phyloP scores from a whole-genome alignment of 2,888 invertebrate species.

The Synergus japonicus region DNA sequence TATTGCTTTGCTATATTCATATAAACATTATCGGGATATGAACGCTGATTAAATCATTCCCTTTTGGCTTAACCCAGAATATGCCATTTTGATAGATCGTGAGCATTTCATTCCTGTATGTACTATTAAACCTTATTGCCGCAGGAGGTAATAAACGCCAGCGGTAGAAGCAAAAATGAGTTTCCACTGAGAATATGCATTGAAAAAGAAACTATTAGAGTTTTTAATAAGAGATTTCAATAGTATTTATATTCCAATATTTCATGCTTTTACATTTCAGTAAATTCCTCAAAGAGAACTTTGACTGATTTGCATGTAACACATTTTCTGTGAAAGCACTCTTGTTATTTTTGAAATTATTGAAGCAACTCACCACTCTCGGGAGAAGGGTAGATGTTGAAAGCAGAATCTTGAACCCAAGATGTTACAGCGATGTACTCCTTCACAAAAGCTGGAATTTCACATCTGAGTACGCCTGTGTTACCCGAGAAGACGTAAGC shows the following conservation, averaged over 20 bases:
- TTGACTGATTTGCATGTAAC: background rate
- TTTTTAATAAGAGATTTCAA: background rate
- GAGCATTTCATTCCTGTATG: slow-evolving; percentile 4
- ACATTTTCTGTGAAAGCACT: slow-evolving; percentile 14
- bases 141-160: slow-evolving; percentile 24
- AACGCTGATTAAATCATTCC: slow-evolving; percentile 28
- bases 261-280: background rate
- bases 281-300: background rate
- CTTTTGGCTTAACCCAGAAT: slow-evolving; percentile 1
- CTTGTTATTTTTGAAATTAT: background rate
- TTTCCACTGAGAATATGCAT: slow-evolving; percentile 8
- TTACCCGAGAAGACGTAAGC: slow-evolving; percentile 95
- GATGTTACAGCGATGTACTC: slow-evolving; percentile 93
- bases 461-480: slow-evolving; percentile 93
- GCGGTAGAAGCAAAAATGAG: slow-evolving; percentile 11
- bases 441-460: slow-evolving; percentile 91
- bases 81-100: slow-evolving; percentile 29
- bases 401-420: slow-evolving; percentile 91
- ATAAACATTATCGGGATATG: background rate
- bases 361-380: slow-evolving; percentile 80
- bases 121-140: slow-evolving; percentile 28
- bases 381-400: slow-evolving; percentile 88
- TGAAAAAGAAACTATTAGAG: background rate
- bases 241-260: too few species aligned
- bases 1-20: slow-evolving; percentile 9